A percentile compares a stretch with the other conserved stretches of the same genome.
Conservation (phyloP, 2,113 vertebrate species). For the Pseudopodoces humilis region DNA sequence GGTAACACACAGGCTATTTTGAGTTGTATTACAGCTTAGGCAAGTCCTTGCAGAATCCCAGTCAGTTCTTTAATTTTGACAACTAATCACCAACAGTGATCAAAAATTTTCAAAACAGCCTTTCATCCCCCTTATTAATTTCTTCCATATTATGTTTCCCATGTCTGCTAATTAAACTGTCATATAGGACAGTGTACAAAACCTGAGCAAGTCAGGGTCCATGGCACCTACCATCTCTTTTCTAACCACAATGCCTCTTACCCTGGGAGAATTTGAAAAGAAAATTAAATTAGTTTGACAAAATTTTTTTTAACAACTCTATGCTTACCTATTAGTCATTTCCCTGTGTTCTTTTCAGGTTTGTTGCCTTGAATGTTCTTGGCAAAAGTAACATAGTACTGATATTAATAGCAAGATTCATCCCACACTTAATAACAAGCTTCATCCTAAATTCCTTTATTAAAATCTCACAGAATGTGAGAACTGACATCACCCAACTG, state of each 20-base stretch:
- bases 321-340: not conserved
- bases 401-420: not conserved
- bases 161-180: not conserved
- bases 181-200: not conserved
- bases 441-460: not conserved
- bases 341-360: not conserved
- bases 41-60: not conserved
- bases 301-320: not conserved
- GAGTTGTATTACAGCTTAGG: not conserved
- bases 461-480: conserved; percentile 24
- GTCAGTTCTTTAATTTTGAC: not conserved
- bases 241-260: not conserved
- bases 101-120: not conserved
- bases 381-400: not conserved
- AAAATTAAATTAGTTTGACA: not conserved
- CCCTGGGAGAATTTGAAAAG: not conserved
- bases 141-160: not conserved
- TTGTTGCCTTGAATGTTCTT: not conserved
- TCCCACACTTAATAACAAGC: not conserved
- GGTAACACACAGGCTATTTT: not conserved
- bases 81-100: not conserved
- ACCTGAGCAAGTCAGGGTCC: not conserved
- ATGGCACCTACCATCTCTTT: not conserved
- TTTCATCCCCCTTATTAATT: not conserved
- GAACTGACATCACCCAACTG: not conserved